Conservation (phyloP, 2,113 vertebrate genomes). For the Pseudois nayaur region DNA sequence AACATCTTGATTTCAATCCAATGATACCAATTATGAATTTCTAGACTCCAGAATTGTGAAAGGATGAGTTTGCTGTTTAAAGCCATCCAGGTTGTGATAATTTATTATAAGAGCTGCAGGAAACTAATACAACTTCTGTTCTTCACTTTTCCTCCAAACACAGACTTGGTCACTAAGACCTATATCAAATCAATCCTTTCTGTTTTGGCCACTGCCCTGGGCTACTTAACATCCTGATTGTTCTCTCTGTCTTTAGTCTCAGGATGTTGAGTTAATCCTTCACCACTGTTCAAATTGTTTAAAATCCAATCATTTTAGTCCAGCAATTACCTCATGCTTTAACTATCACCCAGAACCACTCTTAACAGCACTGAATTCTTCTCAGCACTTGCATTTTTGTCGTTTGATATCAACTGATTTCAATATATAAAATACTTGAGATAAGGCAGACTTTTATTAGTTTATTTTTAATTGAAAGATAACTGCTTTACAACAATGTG, state of each 20-base stretch:
- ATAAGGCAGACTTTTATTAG: neutral
- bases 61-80: neutral
- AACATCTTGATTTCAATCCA: neutral
- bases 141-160: neutral
- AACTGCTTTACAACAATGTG: neutral
- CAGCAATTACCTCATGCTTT: neutral
- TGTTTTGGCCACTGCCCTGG: neutral
- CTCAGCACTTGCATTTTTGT: neutral
- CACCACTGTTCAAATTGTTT: neutral
- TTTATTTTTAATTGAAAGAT: neutral
- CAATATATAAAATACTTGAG: neutral
- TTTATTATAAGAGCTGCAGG: neutral
- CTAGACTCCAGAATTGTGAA: neutral
- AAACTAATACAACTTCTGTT: neutral
- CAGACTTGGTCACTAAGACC: neutral
- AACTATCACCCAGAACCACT: neutral
- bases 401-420: neutral
- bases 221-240: neutral
- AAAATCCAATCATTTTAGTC: neutral
- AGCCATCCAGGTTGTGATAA: neutral
- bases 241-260: neutral
- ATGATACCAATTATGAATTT: neutral
- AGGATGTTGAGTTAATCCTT: neutral
- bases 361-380: neutral
- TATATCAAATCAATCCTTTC: neutral